These are phyloP conservation scores for Lepeophtheirus nordmannii DNA, from an alignment of 2,888 invertebrate genomes.

Conservation along the genomic window DNA sequence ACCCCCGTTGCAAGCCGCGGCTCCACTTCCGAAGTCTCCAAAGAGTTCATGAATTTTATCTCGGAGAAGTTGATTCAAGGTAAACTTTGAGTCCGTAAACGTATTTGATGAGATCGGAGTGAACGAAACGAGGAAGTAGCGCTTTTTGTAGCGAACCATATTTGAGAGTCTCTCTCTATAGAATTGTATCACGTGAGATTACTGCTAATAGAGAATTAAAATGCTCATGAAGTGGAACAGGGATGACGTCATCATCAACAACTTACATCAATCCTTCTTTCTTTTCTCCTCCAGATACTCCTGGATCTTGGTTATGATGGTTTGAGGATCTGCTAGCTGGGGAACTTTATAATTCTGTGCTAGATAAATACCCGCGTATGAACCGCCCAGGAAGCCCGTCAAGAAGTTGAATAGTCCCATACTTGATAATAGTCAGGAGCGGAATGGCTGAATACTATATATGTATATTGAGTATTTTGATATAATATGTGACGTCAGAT, in stretches of 20 bases:
- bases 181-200: no score
- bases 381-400: conserved; percentile 1
- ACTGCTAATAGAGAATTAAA: no score
- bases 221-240: no score
- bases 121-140: conserved; percentile 9
- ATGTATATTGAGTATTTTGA: no score
- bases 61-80: background rate
- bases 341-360: conserved; percentile 16
- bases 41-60: background rate
- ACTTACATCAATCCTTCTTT: background rate
- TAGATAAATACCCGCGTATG: background rate
- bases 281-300: background rate
- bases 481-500: no score
- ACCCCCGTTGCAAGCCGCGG: background rate
- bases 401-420: conserved; percentile 19
- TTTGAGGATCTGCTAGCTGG: conserved; percentile 3
- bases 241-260: no score
- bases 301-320: background rate
- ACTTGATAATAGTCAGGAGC: no score
- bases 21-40: background rate
- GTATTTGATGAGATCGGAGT: background rate
- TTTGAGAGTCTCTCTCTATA: no score
- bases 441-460: no score
- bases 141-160: conserved; percentile 19
- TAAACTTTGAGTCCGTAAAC: background rate